phyloP scores from a whole-genome alignment of 2,113 vertebrate species.

The Piprites chloris region DNA sequence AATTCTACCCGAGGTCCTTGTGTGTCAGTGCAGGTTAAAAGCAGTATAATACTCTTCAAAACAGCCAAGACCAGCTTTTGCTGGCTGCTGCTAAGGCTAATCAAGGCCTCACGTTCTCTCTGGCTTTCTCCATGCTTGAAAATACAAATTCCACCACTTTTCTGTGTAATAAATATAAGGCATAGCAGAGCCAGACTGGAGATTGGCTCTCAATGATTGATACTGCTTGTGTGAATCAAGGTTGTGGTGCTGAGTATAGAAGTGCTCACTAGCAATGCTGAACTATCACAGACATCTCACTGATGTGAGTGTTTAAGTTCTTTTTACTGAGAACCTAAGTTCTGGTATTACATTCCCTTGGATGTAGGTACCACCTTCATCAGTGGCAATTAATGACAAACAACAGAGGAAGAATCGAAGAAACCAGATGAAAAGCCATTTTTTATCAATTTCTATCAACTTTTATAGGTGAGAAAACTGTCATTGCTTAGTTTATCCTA shows the following conservation, averaged over 20 bases:
- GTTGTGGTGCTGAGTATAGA: neutral
- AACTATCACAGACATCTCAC: neutral
- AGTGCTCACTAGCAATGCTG: neutral
- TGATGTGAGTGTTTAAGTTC: neutral
- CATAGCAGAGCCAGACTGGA: neutral
- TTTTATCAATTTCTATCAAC: neutral
- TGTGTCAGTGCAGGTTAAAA: neutral
- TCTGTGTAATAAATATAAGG: neutral
- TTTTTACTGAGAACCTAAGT: neutral
- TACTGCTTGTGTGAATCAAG: neutral
- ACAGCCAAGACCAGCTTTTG: neutral
- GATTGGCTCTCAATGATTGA: neutral
- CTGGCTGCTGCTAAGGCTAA: neutral
- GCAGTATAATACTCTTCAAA: neutral
- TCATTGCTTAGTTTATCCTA: neutral
- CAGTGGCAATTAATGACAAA: neutral
- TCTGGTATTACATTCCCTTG: neutral
- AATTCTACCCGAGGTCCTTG: neutral
- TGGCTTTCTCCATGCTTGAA: neutral
- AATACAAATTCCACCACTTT: neutral
- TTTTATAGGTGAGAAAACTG: neutral
- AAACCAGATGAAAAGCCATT: neutral
- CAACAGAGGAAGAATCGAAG: neutral
- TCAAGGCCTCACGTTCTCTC: neutral
- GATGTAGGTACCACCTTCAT: neutral